Percentiles rank a stretch among this genome's conserved stretches.
phyloP scores from a whole-genome alignment of 2,113 vertebrate species.

The Phalacrocorax pelagicus region DNA sequence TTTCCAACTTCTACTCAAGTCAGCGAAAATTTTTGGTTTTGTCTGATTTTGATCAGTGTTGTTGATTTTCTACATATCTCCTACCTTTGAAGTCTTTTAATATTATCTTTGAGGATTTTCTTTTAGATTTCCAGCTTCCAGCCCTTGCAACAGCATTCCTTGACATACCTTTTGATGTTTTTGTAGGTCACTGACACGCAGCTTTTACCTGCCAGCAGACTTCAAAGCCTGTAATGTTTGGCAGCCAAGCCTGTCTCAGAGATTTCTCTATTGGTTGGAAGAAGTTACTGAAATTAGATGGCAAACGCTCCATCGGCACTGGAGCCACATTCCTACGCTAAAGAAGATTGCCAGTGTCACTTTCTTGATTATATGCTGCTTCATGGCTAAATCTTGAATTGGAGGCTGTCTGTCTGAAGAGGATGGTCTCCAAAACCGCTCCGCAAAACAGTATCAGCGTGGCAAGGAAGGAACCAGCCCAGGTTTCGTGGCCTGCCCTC shows the following conservation, averaged over 20 bases:
- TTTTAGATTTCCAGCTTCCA: constrained; percentile 3
- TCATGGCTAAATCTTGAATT: not conserved
- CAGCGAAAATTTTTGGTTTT: not conserved
- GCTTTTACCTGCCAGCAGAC: constrained; percentile 43
- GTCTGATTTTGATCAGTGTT: not conserved
- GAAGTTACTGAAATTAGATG: constrained; percentile 23
- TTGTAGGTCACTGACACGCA: constrained; percentile 44
- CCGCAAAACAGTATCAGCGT: not conserved
- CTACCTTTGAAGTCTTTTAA: constrained; percentile 17
- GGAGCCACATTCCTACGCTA: not conserved
- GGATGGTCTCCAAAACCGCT: not conserved
- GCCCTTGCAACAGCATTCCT: not conserved
- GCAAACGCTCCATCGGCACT: not conserved
- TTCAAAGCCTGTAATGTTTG: constrained; percentile 36
- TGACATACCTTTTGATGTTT: constrained; percentile 35
- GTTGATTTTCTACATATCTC: not conserved
- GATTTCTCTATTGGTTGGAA: constrained; percentile 7
- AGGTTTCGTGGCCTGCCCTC: not conserved
- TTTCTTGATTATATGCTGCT: constrained; percentile 33
- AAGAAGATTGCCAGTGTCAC: not conserved
- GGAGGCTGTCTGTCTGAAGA: not conserved
- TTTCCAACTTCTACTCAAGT: not conserved
- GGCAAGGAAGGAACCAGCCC: not conserved
- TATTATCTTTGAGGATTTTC: constrained; percentile 42
- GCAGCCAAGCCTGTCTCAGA: not conserved